Evolutionary conservation across 2,797 vertebrate genomes (phyloP), one percentile per base, ranked within the genome.

Genomic region (Serranus cabrilla): DNA sequence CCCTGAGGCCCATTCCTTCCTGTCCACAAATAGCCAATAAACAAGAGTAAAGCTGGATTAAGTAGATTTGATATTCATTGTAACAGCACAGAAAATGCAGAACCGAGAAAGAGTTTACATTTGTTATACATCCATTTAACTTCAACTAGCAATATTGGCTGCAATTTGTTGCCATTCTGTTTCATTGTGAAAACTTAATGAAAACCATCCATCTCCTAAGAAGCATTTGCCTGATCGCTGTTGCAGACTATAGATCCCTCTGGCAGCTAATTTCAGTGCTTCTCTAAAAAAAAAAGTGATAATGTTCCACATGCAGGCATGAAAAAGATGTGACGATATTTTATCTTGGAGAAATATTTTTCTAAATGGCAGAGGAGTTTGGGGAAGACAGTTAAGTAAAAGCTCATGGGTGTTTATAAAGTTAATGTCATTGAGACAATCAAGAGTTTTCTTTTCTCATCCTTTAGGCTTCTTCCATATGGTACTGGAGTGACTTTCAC

Each of bases 141-240:
- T 81, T 86, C 77, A 83, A 70, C 63, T 5, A 25, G 76, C 75
- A 78, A 81, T 64, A 67, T 31, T 68, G 78, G 21, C 49, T 67
- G 65, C 63, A 75, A 75, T 87, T 76, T 84, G 76, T 77, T 83
- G 83, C 75, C 18, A 45, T 85, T 80, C 70, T 65, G 55, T 82
- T 82, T 83, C 66, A 81, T 64, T 75, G 76, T 83, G 83, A 81
- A 83, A 80, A 67, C 68, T 64, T 87, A 91, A 92, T 91, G 88
- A 89, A 91, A 89, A 86, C 80, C 83, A 92, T 89, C 74, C 63
- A 81, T 90, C 86, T 85, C 76, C 61, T 74, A 18, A 39, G 40
- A 71, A 84, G 76, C 51, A 45, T 79, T 85, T 82, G 54, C 50
- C 78, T 85, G 76, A 86, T 86, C 17, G 17, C 61, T 47, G 64